Evolutionary conservation across 2,113 vertebrate species (phyloP).

Genomic region (Chamaetylas fuelleborni): DNA sequence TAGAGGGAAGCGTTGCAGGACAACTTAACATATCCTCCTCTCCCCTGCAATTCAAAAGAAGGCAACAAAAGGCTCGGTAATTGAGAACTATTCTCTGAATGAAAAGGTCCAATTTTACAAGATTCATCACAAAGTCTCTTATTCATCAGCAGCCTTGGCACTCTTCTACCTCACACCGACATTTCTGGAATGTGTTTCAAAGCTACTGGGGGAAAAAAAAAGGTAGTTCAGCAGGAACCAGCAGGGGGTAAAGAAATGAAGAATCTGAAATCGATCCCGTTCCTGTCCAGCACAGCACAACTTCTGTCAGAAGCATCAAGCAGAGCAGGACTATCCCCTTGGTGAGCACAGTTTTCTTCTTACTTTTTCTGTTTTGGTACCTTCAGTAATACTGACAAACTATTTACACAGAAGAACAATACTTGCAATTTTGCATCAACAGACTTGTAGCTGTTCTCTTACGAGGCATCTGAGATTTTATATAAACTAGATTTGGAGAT

Average conservation of each 20-base stretch:
- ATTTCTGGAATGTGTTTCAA: constrained; percentile 39
- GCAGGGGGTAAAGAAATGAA: not conserved
- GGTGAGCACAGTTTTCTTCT: not conserved
- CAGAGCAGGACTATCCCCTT: not conserved
- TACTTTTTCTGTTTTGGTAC: not conserved
- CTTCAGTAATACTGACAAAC: not conserved
- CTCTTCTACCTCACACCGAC: not conserved
- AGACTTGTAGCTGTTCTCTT: not conserved
- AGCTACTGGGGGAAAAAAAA: not conserved
- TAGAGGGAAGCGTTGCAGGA: not conserved
- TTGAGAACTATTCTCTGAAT: not conserved
- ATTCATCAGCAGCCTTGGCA: constrained; percentile 20
- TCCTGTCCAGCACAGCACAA: not conserved
- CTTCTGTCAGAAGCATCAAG: not conserved
- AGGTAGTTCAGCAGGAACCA: not conserved
- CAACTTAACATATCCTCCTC: not conserved
- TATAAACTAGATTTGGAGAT: not conserved
- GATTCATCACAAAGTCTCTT: constrained; percentile 28
- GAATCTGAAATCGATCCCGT: not conserved
- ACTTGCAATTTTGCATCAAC: not conserved
- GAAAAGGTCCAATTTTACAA: constrained; percentile 48
- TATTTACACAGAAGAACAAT: not conserved
- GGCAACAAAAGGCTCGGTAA: constrained; percentile 27
- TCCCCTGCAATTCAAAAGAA: not conserved
- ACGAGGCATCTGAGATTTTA: not conserved